Conservation (phyloP, 2,113 vertebrate genomes). For the Equus quagga region DNA sequence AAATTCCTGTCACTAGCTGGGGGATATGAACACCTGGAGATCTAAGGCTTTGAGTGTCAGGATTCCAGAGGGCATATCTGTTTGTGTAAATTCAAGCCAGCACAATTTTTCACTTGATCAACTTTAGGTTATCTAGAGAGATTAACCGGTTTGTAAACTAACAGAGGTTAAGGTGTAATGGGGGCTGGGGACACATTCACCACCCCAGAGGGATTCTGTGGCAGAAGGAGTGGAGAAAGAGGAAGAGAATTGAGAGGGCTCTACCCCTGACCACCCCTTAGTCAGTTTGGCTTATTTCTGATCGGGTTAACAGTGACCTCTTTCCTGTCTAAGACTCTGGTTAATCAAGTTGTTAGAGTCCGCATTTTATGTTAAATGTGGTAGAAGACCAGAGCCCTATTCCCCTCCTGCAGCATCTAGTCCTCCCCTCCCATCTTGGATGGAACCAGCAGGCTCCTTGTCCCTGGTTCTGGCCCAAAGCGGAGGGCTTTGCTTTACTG, state of each 20-base stretch:
- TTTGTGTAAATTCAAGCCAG: background rate
- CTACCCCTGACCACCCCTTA: background rate
- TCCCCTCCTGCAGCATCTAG: rapidly evolving
- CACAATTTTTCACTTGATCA: background rate
- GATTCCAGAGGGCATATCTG: background rate
- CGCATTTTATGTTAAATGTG: background rate
- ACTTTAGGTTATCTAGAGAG: background rate
- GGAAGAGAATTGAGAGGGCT: background rate
- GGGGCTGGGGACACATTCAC: background rate
- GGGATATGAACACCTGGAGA: background rate
- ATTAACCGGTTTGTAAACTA: background rate
- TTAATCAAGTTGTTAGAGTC: background rate
- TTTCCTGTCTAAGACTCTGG: background rate
- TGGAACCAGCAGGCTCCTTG: background rate
- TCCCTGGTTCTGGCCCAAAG: background rate
- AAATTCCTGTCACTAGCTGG: background rate
- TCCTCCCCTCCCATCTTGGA: rapidly evolving
- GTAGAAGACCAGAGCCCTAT: background rate
- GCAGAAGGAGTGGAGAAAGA: background rate
- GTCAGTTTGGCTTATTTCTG: background rate
- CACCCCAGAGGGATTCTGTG: background rate
- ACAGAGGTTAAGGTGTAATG: background rate
- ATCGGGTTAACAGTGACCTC: background rate
- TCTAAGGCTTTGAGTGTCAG: background rate
- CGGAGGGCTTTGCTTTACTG: background rate